phyloP scores from a whole-genome alignment of 2,888 invertebrate species.

The Eupithecia abbreviata region DNA sequence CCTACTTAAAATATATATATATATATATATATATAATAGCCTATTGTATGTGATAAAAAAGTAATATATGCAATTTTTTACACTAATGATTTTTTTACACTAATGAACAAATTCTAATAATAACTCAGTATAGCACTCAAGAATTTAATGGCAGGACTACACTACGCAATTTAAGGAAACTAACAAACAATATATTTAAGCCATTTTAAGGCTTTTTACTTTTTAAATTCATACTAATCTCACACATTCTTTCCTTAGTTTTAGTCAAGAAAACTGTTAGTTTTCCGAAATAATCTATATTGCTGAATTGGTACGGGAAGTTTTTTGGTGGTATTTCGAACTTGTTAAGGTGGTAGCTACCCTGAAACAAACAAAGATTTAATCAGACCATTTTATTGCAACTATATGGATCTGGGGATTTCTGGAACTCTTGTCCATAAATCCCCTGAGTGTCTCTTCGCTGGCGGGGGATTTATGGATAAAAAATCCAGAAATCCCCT shows the following conservation, averaged over 20 bases:
- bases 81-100: too few relatives aligned
- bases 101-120: too few relatives aligned
- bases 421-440: too few relatives aligned
- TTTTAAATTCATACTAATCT: slow-evolving; percentile 20
- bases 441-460: too few relatives aligned
- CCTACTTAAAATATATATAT: too few relatives aligned
- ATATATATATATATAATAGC: too few relatives aligned
- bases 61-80: too few relatives aligned
- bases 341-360: slow-evolving; percentile 18
- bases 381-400: background rate
- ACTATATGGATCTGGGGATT: background rate
- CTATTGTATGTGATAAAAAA: too few relatives aligned
- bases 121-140: too few relatives aligned
- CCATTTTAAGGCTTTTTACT: background rate
- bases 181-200: background rate
- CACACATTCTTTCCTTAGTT: slow-evolving; percentile 34
- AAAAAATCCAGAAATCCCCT: too few relatives aligned
- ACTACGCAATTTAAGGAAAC: background rate
- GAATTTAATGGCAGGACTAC: too few relatives aligned
- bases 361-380: slow-evolving; percentile 26
- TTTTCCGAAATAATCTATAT: slow-evolving; percentile 31
- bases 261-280: slow-evolving; percentile 7
- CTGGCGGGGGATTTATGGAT: too few relatives aligned
- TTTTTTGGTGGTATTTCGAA: slow-evolving; percentile 41
- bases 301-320: slow-evolving; percentile 32